phyloP scores from a whole-genome alignment of 2,888 invertebrate species.

The Drosophila engyochracea region DNA sequence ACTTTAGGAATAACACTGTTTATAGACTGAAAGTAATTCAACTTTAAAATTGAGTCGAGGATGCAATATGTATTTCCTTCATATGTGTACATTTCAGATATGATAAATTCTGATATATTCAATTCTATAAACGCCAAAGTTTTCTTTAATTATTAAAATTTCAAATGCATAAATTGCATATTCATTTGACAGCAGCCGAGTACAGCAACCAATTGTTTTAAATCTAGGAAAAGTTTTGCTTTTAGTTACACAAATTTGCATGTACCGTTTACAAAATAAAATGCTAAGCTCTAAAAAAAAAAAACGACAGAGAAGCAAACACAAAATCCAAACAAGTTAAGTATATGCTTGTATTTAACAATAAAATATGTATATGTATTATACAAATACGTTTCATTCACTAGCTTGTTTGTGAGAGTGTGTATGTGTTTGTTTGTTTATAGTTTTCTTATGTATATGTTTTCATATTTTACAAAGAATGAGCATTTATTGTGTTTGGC shows the following conservation, averaged over 20 bases:
- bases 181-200: constrained; percentile 16
- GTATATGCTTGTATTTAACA: not conserved
- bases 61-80: constrained; percentile 33
- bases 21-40: not conserved
- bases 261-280: constrained; percentile 16
- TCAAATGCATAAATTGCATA: constrained; percentile 14
- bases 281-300: constrained; percentile 26
- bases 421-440: constrained; percentile 22
- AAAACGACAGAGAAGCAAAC: constrained; percentile 12
- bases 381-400: constrained; percentile 25
- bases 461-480: constrained; percentile 67
- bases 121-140: constrained; percentile 4
- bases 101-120: constrained; percentile 47
- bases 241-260: constrained; percentile 29
- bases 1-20: not conserved
- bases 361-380: constrained; percentile 21
- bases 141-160: constrained; percentile 6
- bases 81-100: constrained; percentile 49
- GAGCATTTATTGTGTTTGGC: constrained; percentile 58
- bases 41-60: not conserved
- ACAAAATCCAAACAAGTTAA: constrained; percentile 45
- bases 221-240: constrained; percentile 44
- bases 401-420: constrained; percentile 1
- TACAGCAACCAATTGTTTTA: constrained; percentile 27
- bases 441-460: constrained; percentile 28